phyloP scores from a whole-genome alignment of 2,113 vertebrate species.

The Gymnobelideus leadbeateri region DNA sequence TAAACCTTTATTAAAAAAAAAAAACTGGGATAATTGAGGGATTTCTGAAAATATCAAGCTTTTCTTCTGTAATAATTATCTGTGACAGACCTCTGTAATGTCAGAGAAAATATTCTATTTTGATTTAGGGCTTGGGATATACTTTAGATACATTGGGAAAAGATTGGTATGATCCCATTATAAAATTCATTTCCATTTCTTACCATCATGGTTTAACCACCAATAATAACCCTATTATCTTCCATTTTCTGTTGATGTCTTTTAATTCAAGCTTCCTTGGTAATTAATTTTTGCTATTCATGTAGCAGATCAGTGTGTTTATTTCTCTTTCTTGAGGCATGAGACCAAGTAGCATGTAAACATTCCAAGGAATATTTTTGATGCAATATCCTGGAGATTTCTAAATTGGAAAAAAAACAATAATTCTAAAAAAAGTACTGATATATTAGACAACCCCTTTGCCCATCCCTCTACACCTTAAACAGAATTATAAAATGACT shows the following conservation, averaged over 20 bases:
- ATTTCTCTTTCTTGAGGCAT: not conserved
- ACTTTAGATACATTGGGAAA: not conserved
- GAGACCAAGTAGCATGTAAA: not conserved
- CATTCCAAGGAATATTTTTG: slow-evolving; percentile 14
- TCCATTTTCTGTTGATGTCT: slow-evolving; percentile 13
- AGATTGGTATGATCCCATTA: not conserved
- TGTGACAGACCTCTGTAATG: slow-evolving; percentile 49
- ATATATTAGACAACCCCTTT: slow-evolving; percentile 15
- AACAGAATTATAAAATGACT: not conserved
- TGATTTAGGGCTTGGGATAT: slow-evolving; percentile 67
- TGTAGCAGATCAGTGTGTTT: not conserved
- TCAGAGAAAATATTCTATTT: slow-evolving; percentile 44
- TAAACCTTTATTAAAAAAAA: slow-evolving; percentile 52
- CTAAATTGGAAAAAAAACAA: slow-evolving; percentile 29
- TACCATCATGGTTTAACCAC: slow-evolving; percentile 3
- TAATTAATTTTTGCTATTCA: slow-evolving; percentile 31
- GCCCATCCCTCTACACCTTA: not conserved
- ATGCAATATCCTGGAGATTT: slow-evolving; percentile 17
- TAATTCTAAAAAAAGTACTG: not conserved
- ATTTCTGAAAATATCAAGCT: slow-evolving; percentile 63
- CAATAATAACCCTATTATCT: slow-evolving; percentile 1
- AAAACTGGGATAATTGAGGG: slow-evolving; percentile 63
- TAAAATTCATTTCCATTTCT: slow-evolving; percentile 7
- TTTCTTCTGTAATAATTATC: slow-evolving; percentile 62
- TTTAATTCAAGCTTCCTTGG: slow-evolving; percentile 43